Conservation (phyloP, 2,888 invertebrate species). For the Thera britannica region DNA sequence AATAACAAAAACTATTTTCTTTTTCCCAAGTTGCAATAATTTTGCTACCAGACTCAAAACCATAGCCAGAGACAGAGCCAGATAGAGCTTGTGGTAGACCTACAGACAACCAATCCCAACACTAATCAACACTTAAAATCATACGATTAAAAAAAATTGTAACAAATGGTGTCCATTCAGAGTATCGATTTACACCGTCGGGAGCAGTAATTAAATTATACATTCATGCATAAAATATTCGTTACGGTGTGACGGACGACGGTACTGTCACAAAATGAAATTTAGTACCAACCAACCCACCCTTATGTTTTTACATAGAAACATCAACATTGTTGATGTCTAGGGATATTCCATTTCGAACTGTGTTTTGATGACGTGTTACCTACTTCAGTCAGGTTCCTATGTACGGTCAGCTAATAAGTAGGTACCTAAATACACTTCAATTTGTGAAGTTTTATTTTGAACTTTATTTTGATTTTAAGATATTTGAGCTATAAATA, state of each 20-base stretch:
- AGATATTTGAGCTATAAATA: no score
- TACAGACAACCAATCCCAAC: no score
- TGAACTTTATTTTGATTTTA: no score
- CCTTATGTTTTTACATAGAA: no score
- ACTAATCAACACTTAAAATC: constrained; percentile 16
- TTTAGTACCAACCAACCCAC: no score
- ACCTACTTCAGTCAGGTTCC: no score
- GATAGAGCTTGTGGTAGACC: no score
- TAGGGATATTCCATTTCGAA: neutral
- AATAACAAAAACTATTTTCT: neutral
- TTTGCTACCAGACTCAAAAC: constrained; percentile 5
- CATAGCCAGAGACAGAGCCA: constrained; percentile 23
- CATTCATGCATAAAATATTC: constrained; percentile 67
- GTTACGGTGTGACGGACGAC: constrained; percentile 42
- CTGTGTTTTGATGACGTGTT: neutral
- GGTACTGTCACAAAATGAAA: constrained; percentile 9
- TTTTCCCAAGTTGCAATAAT: constrained; percentile 3
- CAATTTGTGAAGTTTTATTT: no score
- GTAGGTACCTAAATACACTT: no score
- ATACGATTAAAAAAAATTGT: constrained; percentile 12
- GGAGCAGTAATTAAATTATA: constrained; percentile 66
- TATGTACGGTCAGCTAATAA: no score
- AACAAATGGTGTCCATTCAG: constrained; percentile 55
- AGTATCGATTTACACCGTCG: constrained; percentile 49
- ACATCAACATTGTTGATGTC: no score